Conservation (phyloP, 2,888 invertebrate genomes). For the Erebia epiphron region DNA sequence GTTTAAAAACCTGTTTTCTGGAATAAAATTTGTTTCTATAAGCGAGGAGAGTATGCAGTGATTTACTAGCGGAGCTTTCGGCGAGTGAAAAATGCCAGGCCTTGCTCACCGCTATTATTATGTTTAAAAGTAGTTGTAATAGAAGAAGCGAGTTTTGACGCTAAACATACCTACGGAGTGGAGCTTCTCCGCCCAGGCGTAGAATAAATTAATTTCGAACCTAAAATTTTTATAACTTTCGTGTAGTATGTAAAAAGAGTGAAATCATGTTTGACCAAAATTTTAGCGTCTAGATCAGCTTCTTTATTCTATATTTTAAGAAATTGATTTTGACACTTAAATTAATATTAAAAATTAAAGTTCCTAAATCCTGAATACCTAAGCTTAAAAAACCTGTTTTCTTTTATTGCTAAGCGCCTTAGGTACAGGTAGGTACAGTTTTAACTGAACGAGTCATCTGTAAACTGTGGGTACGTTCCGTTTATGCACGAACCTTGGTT, state of each 20-base stretch:
- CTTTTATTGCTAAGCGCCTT: no score
- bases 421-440: no score
- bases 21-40: conserved; percentile 46
- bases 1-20: conserved; percentile 44
- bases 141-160: conserved; percentile 33
- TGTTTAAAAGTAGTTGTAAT: conserved; percentile 41
- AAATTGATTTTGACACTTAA: no score
- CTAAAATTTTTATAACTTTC: neutral
- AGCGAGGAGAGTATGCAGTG: conserved; percentile 48
- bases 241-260: neutral
- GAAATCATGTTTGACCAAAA: no score
- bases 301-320: no score
- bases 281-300: no score
- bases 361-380: no score
- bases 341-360: no score
- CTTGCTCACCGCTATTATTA: conserved; percentile 40
- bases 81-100: conserved; percentile 71
- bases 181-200: conserved; percentile 1
- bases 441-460: neutral
- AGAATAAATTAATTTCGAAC: conserved; percentile 17
- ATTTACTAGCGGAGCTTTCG: conserved; percentile 69
- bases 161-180: conserved; percentile 17
- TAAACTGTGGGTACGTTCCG: neutral
- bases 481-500: neutral
- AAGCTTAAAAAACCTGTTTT: no score